A percentile compares a stretch with the other conserved stretches of the same genome.
Conservation (phyloP, 2,888 invertebrate species). For the Parnassius smintheus region DNA sequence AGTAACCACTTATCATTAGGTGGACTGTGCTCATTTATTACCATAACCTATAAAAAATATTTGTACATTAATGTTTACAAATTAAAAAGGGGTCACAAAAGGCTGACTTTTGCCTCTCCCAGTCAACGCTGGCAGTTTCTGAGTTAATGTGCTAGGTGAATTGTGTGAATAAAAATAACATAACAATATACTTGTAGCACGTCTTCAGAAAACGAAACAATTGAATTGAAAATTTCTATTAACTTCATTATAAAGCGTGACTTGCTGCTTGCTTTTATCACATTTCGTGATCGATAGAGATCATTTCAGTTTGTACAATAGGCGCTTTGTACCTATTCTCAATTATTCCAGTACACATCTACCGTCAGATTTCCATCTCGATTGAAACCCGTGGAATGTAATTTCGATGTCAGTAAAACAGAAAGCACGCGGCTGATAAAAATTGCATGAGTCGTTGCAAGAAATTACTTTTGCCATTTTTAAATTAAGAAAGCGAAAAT, state of each 20-base stretch:
- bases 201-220: slow-evolving; percentile 24
- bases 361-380: slow-evolving; percentile 2
- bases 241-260: slow-evolving; percentile 26
- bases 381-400: not conserved
- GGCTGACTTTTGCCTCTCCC: too few relatives aligned
- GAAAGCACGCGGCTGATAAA: slow-evolving; percentile 7
- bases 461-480: slow-evolving; percentile 14
- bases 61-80: too few relatives aligned
- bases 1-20: too few relatives aligned
- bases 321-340: not conserved
- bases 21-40: too few relatives aligned
- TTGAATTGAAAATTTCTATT: slow-evolving; percentile 29
- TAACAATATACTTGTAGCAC: slow-evolving; percentile 1
- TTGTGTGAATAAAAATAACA: too few relatives aligned
- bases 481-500: slow-evolving; percentile 1
- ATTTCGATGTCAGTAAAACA: slow-evolving; percentile 6
- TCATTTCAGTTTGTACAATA: slow-evolving; percentile 19
- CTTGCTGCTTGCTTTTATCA: slow-evolving; percentile 17
- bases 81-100: too few relatives aligned
- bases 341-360: slow-evolving; percentile 17
- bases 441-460: slow-evolving; percentile 11
- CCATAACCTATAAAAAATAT: too few relatives aligned
- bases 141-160: too few relatives aligned
- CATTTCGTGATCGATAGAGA: slow-evolving; percentile 26
- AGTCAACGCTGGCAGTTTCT: too few relatives aligned